A percentile compares a stretch with the other conserved stretches of the same genome.
These are phyloP conservation scores for Ormyrus thymus DNA, from an alignment of 2,888 invertebrate species.

Conservation along the genomic window DNA sequence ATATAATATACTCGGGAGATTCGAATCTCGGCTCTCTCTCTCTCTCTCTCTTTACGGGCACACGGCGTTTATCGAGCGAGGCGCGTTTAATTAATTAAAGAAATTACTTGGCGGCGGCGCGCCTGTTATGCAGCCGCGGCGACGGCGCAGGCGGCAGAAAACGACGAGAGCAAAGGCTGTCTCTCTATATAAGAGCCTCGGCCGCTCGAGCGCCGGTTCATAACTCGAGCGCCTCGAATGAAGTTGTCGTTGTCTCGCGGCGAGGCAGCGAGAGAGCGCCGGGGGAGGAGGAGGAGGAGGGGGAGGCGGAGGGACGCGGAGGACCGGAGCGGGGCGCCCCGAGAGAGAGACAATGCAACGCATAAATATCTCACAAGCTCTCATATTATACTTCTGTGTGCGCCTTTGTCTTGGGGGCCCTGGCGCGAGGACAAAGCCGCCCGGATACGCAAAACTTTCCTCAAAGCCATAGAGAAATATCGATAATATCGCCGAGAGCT, in stretches of 20 bases:
- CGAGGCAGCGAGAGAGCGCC: conserved; percentile 18
- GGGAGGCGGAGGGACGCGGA: no score
- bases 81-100: conserved; percentile 26
- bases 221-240: conserved; percentile 71
- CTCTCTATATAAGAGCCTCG: neutral
- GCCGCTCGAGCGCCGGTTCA: conserved; percentile 63
- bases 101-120: conserved; percentile 30
- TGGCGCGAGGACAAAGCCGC: conserved; percentile 50
- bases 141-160: conserved; percentile 8
- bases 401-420: conserved; percentile 15
- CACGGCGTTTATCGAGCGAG: neutral
- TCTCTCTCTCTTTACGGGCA: neutral
- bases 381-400: conserved; percentile 64
- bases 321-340: conserved; percentile 52
- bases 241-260: conserved; percentile 72
- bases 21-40: neutral
- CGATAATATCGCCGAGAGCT: conserved; percentile 49
- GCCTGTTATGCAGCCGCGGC: conserved; percentile 1
- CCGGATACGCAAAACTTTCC: conserved; percentile 53
- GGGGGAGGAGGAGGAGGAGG: neutral
- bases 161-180: conserved; percentile 22
- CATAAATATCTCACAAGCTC: conserved; percentile 73
- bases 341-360: conserved; percentile 72
- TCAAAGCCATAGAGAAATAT: conserved; percentile 54
- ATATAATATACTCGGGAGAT: no score